Conservation (phyloP, 2,888 invertebrate genomes). For the Andrena bicolor region DNA sequence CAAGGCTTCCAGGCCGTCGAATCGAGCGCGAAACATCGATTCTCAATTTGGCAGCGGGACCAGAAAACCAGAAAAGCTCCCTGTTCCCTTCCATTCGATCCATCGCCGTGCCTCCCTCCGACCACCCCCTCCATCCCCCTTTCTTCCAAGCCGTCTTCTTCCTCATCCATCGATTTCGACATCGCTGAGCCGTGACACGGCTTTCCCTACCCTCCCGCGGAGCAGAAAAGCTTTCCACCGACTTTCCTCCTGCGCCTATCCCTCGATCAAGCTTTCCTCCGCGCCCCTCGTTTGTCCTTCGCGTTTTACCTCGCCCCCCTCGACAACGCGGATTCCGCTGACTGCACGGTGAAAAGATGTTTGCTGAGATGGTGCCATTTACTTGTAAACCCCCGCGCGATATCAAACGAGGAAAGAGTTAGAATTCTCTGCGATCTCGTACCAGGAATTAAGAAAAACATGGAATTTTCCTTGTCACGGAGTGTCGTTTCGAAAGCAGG, state of each 20-base stretch:
- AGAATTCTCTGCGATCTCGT: too few species aligned
- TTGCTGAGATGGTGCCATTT: background rate
- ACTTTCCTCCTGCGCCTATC: background rate
- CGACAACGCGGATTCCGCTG: background rate
- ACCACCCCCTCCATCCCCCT: background rate
- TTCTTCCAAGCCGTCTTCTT: conserved; percentile 30
- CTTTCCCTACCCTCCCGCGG: conserved; percentile 44
- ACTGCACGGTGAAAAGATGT: background rate
- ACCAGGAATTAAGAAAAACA: too few species aligned
- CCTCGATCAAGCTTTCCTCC: background rate
- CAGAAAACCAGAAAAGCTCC: conserved; percentile 61
- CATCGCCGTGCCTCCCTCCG: background rate
- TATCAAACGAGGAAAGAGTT: too few species aligned
- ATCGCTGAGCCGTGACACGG: conserved; percentile 67
- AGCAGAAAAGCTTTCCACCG: too few species aligned
- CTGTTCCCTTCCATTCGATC: conserved; percentile 8
- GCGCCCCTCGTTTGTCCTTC: background rate
- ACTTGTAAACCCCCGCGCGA: too few species aligned
- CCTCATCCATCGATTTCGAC: conserved; percentile 64
- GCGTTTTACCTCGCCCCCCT: background rate
- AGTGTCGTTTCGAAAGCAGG: too few species aligned
- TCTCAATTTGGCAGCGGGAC: conserved; percentile 70
- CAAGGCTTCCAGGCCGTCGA: conserved; percentile 42
- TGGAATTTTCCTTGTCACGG: too few species aligned
- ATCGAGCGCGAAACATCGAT: conserved; percentile 69